These are phyloP conservation scores for Dinocampus coccinellae DNA, from an alignment of 2,888 invertebrate genomes.

Conservation along the genomic window DNA sequence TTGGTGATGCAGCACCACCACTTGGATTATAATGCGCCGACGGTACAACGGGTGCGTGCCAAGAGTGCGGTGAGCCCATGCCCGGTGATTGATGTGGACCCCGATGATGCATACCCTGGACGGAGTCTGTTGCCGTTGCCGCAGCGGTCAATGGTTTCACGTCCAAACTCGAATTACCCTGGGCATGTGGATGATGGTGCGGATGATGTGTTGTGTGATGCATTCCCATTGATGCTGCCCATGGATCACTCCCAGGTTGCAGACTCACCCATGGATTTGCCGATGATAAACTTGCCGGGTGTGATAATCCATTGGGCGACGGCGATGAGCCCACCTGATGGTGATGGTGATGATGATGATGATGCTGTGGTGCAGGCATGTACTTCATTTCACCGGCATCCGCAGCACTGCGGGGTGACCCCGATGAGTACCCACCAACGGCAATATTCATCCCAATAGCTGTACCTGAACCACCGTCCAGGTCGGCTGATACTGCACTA, in stretches of 20 bases:
- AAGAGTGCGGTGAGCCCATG: conserved; percentile 84
- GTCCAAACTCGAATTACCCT: conserved; percentile 73
- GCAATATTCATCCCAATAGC: conserved; percentile 80
- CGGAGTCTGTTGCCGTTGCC: conserved; percentile 67
- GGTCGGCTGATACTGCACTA: conserved; percentile 82
- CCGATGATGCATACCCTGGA: conserved; percentile 71
- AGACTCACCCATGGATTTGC: conserved; percentile 88
- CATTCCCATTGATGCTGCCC: conserved; percentile 81
- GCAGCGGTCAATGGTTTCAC: conserved; percentile 84
- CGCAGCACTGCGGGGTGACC: conserved; percentile 87
- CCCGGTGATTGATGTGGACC: conserved; percentile 69
- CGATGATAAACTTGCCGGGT: conserved; percentile 72
- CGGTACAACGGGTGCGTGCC: conserved; percentile 91
- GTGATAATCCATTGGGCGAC: conserved; percentile 75
- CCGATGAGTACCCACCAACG: conserved; percentile 81
- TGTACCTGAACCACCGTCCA: conserved; percentile 75
- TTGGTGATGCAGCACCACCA: conserved; percentile 80
- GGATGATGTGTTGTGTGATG: conserved; percentile 76
- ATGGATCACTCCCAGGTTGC: conserved; percentile 83
- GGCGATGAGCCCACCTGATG: conserved; percentile 79
- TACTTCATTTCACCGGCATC: conserved; percentile 97
- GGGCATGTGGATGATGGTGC: conserved; percentile 74
- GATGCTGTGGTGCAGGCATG: conserved; percentile 85
- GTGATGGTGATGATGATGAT: conserved; percentile 83
- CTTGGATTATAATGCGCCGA: conserved; percentile 85